Percentiles rank a stretch among this genome's conserved stretches.
Evolutionary conservation across 2,113 vertebrate species (phyloP).

Genomic region (Seriola quinqueradiata): DNA sequence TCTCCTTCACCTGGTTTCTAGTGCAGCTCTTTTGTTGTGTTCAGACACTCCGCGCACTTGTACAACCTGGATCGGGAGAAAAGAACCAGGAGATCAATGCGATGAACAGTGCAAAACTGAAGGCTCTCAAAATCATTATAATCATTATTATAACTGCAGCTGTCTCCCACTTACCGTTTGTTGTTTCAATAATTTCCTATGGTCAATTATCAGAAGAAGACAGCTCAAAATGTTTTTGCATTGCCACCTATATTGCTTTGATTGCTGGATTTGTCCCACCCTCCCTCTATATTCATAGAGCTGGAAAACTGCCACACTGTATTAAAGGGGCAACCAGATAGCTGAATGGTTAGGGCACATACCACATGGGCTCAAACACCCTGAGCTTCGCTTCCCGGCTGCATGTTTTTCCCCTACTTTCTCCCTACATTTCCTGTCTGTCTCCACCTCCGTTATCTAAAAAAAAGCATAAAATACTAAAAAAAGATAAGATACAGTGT

Average conservation of each 20-base stretch:
- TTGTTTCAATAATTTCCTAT: background rate
- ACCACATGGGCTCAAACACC: no score
- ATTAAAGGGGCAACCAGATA: background rate
- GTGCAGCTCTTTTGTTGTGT: conserved; percentile 8
- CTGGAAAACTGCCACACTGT: background rate
- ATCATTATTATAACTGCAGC: background rate
- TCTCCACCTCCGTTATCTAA: no score
- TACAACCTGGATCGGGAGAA: background rate
- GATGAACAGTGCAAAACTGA: background rate
- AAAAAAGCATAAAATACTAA: no score
- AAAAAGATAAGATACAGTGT: no score
- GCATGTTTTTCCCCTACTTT: no score
- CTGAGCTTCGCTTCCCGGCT: no score
- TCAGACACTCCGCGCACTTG: background rate
- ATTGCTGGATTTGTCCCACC: background rate
- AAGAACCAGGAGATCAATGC: background rate
- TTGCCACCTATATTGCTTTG: background rate
- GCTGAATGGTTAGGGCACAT: no score
- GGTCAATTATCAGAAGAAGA: background rate
- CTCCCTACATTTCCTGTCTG: no score
- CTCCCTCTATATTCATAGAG: background rate
- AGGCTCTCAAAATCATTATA: background rate
- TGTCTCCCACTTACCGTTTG: background rate
- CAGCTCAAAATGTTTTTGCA: background rate
- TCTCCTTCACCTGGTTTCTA: background rate